Percentiles rank a stretch among this genome's conserved stretches.
These are phyloP conservation scores for Tympanuchus pallidicinctus DNA, from an alignment of 2,113 vertebrate species.

Conservation along the genomic window DNA sequence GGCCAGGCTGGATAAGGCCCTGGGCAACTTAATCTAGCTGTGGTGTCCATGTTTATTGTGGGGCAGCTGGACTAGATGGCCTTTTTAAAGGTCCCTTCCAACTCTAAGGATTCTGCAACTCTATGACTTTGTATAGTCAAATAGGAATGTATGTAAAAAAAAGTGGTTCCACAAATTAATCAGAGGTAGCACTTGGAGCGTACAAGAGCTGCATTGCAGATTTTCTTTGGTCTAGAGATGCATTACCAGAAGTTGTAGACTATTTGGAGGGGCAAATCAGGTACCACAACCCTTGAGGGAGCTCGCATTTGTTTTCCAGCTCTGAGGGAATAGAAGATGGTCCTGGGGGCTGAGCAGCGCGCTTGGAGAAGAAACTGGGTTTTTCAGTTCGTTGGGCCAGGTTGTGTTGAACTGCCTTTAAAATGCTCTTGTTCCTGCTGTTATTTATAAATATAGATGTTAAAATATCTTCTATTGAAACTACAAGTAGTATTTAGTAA, in stretches of 20 bases:
- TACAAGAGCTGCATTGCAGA: background rate
- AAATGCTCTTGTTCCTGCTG: background rate
- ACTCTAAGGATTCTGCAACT: too few relatives aligned
- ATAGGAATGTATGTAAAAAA: background rate
- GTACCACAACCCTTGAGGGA: background rate
- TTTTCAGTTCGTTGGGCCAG: background rate
- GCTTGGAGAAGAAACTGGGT: background rate
- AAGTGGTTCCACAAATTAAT: background rate
- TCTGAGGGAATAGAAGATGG: background rate
- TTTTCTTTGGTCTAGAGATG: background rate
- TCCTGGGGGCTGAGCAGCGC: background rate
- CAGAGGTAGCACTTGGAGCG: background rate
- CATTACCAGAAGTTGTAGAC: fast-evolving
- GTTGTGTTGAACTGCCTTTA: background rate
- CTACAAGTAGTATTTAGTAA: background rate
- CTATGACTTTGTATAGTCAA: background rate
- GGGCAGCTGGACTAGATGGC: too few relatives aligned
- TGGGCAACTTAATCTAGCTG: too few relatives aligned
- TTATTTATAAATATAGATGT: background rate
- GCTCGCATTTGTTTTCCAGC: fast-evolving
- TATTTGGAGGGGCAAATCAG: background rate
- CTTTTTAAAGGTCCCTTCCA: too few relatives aligned
- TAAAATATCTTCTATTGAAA: background rate
- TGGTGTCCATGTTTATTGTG: too few relatives aligned
- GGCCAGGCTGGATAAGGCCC: too few relatives aligned